Evolutionary conservation across 2,888 invertebrate species (phyloP).

Genomic region (Steromphala cineraria): DNA sequence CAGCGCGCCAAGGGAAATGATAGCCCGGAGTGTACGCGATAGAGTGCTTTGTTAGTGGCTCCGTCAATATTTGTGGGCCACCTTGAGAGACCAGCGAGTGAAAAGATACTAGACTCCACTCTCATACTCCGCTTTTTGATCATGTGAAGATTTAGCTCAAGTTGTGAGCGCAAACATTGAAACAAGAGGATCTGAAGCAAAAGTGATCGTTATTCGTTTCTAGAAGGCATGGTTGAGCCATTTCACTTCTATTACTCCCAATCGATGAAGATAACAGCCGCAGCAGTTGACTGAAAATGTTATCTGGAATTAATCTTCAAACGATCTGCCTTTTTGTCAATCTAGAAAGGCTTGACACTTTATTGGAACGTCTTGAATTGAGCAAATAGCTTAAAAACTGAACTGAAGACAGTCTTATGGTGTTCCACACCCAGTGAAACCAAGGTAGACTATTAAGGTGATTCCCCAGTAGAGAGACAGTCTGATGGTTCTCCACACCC

Average conservation of each 20-base stretch:
- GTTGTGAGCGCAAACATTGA: conserved; percentile 4
- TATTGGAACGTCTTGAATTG: background rate
- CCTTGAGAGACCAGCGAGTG: background rate
- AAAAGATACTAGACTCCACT: conserved; percentile 2
- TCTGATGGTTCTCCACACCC: too few relatives aligned
- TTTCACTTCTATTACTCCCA: background rate
- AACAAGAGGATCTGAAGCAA: background rate
- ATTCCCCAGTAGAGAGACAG: too few relatives aligned
- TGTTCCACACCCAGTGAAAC: too few relatives aligned
- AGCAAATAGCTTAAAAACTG: background rate
- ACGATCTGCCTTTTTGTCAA: conserved; percentile 16
- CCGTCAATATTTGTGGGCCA: conserved; percentile 12
- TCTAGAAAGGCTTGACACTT: background rate
- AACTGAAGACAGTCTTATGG: background rate
- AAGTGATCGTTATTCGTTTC: background rate
- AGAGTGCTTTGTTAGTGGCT: conserved; percentile 3
- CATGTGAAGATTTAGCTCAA: background rate
- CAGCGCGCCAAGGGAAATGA: background rate
- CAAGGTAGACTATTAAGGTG: too few relatives aligned
- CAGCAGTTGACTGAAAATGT: background rate
- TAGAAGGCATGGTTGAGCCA: background rate
- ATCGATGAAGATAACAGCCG: background rate
- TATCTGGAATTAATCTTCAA: conserved; percentile 11
- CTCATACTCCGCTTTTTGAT: conserved; percentile 5
- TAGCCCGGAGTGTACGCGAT: background rate